These are phyloP conservation scores for Acleris holmiana DNA, from an alignment of 2,888 invertebrate species.

Conservation along the genomic window DNA sequence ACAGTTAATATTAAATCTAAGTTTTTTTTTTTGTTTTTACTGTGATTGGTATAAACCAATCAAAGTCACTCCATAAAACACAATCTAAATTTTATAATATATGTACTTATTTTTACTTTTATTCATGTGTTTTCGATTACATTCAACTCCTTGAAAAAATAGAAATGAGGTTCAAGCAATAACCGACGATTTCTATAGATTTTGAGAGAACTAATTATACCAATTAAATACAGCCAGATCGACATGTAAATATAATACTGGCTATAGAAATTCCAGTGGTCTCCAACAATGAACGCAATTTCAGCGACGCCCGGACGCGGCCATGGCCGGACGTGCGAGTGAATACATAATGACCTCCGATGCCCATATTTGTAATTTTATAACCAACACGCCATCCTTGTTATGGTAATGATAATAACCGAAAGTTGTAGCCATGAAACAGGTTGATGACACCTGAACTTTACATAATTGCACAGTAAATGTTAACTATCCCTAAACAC, in stretches of 20 bases:
- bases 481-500: background rate
- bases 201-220: conserved; percentile 3
- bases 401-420: conserved; percentile 65
- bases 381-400: conserved; percentile 63
- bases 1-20: too few relatives aligned
- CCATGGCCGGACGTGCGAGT: conserved; percentile 60
- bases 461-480: conserved; percentile 11
- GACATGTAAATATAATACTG: conserved; percentile 26
- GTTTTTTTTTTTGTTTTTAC: too few relatives aligned
- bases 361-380: conserved; percentile 72
- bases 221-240: conserved; percentile 3
- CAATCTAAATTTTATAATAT: too few relatives aligned
- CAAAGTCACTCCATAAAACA: too few relatives aligned
- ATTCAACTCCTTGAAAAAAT: too few relatives aligned
- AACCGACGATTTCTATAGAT: background rate
- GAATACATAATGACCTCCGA: conserved; percentile 71
- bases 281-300: conserved; percentile 52
- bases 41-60: too few relatives aligned
- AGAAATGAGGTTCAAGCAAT: too few relatives aligned
- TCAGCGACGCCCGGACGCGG: conserved; percentile 46
- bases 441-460: conserved; percentile 40
- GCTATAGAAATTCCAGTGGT: conserved; percentile 39
- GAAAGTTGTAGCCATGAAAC: conserved; percentile 43
- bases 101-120: too few relatives aligned
- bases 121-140: too few relatives aligned